Base-by-base conservation (phyloP, 2,888 invertebrate genomes). In the Cremastinae sp. region DNA sequence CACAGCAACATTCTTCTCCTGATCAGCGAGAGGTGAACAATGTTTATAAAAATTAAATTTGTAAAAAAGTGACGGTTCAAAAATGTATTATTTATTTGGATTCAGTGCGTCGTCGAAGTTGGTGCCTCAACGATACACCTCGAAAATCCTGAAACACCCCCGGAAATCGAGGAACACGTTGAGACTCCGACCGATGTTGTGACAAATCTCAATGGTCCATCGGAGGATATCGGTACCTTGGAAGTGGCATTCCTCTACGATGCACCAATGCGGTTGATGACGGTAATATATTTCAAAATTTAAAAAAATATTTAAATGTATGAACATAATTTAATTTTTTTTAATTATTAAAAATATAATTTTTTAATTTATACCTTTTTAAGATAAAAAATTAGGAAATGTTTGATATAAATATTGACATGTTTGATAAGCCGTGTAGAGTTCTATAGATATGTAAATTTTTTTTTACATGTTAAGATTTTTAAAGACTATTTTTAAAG, bases 191-290 rank as follows among this genome's bases (percentile, higher is more conserved):
- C 89, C 87, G 91, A 88, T 74, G 82, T 80, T 51, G 81, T 84
- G 65, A 81, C 87, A 35, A 81, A 86, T 58, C 78, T 87, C 78
- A 81, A 83, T 37, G 83, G 82, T 77, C 74, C 83, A 61, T 80
- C 83, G 47, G 89, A 90, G 41, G 90, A 90, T 74, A 79, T 88
- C 64, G 90, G 97, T 4, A 94, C 94, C 78, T 91, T 98, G 78
- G 97, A 98, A 90, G 93, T 97, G 75, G 96, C 97, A 5, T 92
- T 98, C 85, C 91, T 96, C 37, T 98, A 97, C 89, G 97, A 97
- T 88, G 96, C 96, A 10, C 96, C 96, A 5, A 96, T 96, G 90
- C 93, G 96, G 74, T 96, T 96, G 90, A 97, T 98, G 96, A 96
- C 96, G 51, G 95, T 89, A 18, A 78, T 69, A 49, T 56, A 28